Percentiles rank a stretch among this genome's conserved stretches.
Evolutionary conservation across 2,113 vertebrate species (phyloP).

Genomic region (Ceuthmochares aereus): DNA sequence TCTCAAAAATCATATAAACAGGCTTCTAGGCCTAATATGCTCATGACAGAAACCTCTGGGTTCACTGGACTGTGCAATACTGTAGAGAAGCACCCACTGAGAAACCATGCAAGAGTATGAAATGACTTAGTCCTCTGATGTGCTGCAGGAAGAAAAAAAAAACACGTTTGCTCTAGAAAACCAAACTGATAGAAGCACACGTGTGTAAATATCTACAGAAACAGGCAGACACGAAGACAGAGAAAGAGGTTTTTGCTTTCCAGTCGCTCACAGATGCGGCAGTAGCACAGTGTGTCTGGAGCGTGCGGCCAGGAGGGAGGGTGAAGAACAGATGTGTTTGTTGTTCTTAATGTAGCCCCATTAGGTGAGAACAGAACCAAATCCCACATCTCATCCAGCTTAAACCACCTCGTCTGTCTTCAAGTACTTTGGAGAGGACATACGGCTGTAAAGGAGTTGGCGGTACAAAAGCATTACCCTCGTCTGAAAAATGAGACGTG

Average conservation of each 20-base stretch:
- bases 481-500: background rate
- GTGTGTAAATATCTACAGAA: background rate
- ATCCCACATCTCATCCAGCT: background rate
- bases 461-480: background rate
- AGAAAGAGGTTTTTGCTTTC: background rate
- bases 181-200: background rate
- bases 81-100: background rate
- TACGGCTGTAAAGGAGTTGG: fast-evolving
- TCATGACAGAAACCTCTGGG: background rate
- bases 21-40: background rate
- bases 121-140: background rate
- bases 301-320: background rate
- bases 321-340: slow-evolving; percentile 33
- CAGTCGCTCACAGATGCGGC: fast-evolving
- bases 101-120: background rate
- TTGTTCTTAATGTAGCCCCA: slow-evolving; percentile 32
- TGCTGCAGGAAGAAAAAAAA: slow-evolving; percentile 18
- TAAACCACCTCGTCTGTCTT: background rate
- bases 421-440: background rate
- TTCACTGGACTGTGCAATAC: too few species aligned
- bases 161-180: slow-evolving; percentile 32
- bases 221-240: background rate
- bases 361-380: slow-evolving; percentile 27
- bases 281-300: fast-evolving
- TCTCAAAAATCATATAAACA: background rate